Evolutionary conservation across 2,888 invertebrate species (phyloP), one percentile per base, ranked within the genome.

Genomic region (Hedychridium roseum): DNA sequence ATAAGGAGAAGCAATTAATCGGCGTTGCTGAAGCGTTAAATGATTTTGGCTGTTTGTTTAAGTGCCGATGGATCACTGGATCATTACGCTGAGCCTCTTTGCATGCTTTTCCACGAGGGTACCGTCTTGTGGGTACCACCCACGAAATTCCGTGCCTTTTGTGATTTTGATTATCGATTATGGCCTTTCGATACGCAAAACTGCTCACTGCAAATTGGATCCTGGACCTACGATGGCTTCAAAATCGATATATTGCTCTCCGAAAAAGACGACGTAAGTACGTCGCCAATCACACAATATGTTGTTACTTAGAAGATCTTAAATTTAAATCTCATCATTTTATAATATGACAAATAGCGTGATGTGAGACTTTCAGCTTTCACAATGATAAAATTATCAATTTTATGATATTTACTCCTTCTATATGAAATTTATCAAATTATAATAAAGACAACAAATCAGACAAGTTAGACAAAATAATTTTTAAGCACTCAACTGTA

Each of bases 161-260:
- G 87, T 64, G 84, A 87, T 45, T 70, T 86, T 18, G 85, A 92
- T 69, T 80, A 92, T 40, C 78, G 82, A 11, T 80, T 82, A 51
- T 93, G 92, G 92, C 93, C 93, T 0, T 84, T 82, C 35, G 93
- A 93, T 75, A 79, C 79, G 3, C 92, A 93, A 73, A 77, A 71
- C 0, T 90, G 89, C 64, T 68, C 73, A 31, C 78, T 92, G 49
- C 84, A 84, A 66, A 84, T 93, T 51, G 91, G 90, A 1, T 91
- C 92, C 0, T 88, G 91, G 85, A 85, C 86, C 0, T 85, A 87
- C 68, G 81, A 82, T 42, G 83, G 84, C 0, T 83, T 86, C 16
- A 84, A 87, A 60, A 79, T 89, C 5, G 82, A 85, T 54, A 59
- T 85, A 9, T 68, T 68, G 37, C 32, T 76, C 9, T 57, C 64